Evolutionary conservation across 1,140 invertebrate genomes (phyloP), one percentile per base, ranked within the genome.

Genomic region (Anoplolepis gracilipes): DNA sequence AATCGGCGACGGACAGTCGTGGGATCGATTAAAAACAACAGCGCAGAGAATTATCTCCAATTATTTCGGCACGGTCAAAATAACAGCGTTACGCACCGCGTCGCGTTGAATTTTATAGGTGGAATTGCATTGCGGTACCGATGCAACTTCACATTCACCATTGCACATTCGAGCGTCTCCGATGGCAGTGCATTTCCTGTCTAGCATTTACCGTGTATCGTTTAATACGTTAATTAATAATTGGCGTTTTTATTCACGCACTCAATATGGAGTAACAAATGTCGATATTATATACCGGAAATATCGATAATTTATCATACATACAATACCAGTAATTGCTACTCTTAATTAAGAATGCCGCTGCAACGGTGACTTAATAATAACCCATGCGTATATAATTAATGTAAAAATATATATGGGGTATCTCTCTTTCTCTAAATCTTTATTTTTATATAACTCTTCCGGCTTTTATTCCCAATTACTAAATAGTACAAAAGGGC

Each of bases 1-100:
- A 81, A 81, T 81, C 78, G 78, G 22, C 49, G 49, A 25, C 46
- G 46, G 46, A 57, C 33, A 13, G 65, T 19, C 36, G 78, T n/a
- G 36, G 33, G 65, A 82, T 59, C 78, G 78, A 72, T 82, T 82
- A 82, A 82, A 82, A 82, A 82, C 78, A 82, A 82, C 78, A 59
- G 53, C 36, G 53, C 78, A 3, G 67, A 82, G 78, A 82, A 82
- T 82, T 82, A 82, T 53, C 67, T 59, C 36, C 78, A 82, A 82
- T 82, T 82, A 82, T 82, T 82, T 82, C 28, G 53, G 25, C 42
- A 36, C 67, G 65, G 25, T 22, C 53, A 36, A 72, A 82, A 82
- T 82, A 82, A 82, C 78, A 55, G 67, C 53, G 78, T 72, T 72
- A 72, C 36, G 30, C 33, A 33, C 30, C 62, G 42, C 42, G 42